Conservation (phyloP, 2,113 vertebrate species). For the Martes martes region DNA sequence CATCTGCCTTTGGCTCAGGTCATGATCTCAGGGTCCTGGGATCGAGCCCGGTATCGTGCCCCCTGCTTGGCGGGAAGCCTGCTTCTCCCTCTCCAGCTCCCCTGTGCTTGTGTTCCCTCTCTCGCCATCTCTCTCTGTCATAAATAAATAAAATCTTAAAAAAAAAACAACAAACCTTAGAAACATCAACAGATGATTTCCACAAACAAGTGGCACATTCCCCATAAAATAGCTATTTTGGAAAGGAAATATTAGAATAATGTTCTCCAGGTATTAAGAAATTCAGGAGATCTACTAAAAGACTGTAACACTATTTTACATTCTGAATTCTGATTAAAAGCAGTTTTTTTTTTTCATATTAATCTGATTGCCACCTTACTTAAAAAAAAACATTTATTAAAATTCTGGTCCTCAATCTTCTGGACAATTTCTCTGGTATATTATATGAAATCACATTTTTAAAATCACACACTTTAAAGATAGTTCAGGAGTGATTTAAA, state of each 20-base stretch:
- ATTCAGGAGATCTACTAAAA: slow-evolving; percentile 31
- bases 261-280: slow-evolving; percentile 31
- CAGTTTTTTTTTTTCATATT: background rate
- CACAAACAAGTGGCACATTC: background rate
- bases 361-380: background rate
- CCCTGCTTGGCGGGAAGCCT: no score
- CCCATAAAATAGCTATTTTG: background rate
- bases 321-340: slow-evolving; percentile 4
- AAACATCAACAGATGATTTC: slow-evolving; percentile 8
- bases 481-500: background rate
- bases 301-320: background rate
- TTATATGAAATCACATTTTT: slow-evolving; percentile 26
- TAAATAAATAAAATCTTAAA: no score
- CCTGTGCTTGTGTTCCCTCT: no score
- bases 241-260: slow-evolving; percentile 20
- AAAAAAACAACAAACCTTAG: background rate
- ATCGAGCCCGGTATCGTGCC: no score
- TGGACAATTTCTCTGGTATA: background rate
- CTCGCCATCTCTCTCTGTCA: no score
- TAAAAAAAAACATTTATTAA: slow-evolving; percentile 6
- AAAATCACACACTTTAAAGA: slow-evolving; percentile 35
- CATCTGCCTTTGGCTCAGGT: no score
- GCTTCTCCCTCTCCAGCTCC: no score
- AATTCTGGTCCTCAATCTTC: background rate
- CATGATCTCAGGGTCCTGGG: no score